phyloP scores from a whole-genome alignment of 2,113 vertebrate genomes.

The Manacus vitellinus region DNA sequence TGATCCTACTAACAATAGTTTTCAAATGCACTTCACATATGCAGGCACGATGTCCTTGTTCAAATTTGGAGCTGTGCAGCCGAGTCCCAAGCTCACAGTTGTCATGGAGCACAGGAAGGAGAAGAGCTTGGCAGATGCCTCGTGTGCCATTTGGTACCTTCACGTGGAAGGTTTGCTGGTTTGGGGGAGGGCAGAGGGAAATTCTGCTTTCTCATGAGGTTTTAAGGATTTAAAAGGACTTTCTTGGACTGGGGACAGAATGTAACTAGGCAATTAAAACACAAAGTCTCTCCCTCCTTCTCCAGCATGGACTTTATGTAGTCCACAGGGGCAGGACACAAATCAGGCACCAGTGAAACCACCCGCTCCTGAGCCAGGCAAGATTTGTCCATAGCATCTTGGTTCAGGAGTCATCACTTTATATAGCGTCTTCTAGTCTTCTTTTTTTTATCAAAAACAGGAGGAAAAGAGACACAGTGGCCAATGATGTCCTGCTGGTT shows the following conservation, averaged over 20 bases:
- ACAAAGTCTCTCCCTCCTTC: neutral
- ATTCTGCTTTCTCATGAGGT: neutral
- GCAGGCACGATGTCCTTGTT: neutral
- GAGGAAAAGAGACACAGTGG: neutral
- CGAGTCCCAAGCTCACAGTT: neutral
- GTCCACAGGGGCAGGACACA: neutral
- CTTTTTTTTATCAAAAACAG: neutral
- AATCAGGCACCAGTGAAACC: neutral
- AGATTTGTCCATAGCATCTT: neutral
- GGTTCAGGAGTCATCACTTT: neutral
- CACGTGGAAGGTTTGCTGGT: neutral
- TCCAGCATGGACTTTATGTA: neutral
- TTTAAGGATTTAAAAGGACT: neutral
- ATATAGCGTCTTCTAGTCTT: neutral
- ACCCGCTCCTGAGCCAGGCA: neutral
- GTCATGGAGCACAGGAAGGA: neutral
- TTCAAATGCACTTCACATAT: neutral
- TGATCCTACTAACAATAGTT: neutral
- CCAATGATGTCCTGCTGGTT: rapidly evolving
- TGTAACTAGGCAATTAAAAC: neutral
- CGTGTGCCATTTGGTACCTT: rapidly evolving
- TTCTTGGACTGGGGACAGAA: neutral
- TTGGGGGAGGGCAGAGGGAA: neutral
- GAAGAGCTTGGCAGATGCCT: neutral
- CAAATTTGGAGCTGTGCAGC: neutral